phyloP scores from a whole-genome alignment of 2,797 vertebrate genomes.

The Squalus acanthias region DNA sequence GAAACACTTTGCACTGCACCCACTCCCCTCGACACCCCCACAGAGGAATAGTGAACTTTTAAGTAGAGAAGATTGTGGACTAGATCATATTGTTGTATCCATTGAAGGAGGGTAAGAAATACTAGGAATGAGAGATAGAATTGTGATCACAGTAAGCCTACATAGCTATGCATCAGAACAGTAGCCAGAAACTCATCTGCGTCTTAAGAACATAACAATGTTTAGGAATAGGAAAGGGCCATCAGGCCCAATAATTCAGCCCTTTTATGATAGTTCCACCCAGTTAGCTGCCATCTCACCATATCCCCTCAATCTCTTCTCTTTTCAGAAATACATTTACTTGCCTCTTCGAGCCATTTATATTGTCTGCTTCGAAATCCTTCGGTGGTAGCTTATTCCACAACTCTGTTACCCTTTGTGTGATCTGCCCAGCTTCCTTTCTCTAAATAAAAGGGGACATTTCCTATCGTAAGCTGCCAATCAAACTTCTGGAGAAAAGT shows the following conservation, averaged over 20 bases:
- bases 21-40: not conserved
- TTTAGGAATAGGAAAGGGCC: not conserved
- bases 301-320: not conserved
- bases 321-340: not conserved
- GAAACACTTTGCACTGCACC: not conserved
- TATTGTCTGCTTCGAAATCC: not conserved
- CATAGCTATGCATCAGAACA: not conserved
- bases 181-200: not conserved
- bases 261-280: not conserved
- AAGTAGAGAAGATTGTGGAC: not conserved
- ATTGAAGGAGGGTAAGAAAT: not conserved
- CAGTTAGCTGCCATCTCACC: not conserved
- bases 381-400: not conserved
- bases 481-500: not conserved
- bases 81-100: not conserved
- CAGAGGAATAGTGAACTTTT: not conserved
- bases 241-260: not conserved
- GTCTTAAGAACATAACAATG: not conserved
- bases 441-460: not conserved
- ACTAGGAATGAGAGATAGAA: not conserved
- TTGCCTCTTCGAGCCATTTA: not conserved
- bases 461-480: too few relatives aligned
- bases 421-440: not conserved
- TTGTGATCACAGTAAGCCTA: not conserved
- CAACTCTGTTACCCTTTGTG: not conserved